Conservation (phyloP, 2,888 invertebrate species). For the Lymantria monacha region DNA sequence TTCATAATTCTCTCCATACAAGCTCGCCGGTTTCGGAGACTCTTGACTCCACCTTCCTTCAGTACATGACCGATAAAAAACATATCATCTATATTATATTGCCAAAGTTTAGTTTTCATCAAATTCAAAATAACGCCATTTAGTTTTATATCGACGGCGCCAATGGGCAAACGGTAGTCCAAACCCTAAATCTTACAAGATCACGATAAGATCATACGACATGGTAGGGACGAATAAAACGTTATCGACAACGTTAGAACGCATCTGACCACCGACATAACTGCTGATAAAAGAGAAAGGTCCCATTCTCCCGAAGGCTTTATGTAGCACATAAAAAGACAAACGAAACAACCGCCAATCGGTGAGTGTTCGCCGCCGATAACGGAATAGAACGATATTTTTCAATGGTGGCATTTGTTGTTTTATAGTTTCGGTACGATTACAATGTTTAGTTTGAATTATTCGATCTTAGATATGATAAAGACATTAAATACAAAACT, state of each 20-base stretch:
- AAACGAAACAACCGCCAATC: constrained; percentile 27
- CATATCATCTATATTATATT: too few species aligned
- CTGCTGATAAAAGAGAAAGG: constrained; percentile 36
- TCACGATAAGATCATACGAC: constrained; percentile 13
- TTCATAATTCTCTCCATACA: too few species aligned
- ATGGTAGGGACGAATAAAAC: constrained; percentile 23
- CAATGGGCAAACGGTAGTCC: not conserved
- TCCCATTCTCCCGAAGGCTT: constrained; percentile 22
- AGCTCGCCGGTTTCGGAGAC: too few species aligned
- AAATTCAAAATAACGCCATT: not conserved
- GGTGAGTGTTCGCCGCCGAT: constrained; percentile 11
- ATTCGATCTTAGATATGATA: not conserved
- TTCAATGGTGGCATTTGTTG: constrained; percentile 23
- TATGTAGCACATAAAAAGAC: constrained; percentile 41
- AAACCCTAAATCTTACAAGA: constrained; percentile 8
- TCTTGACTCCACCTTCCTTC: too few species aligned
- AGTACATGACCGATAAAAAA: too few species aligned
- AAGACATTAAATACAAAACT: too few species aligned
- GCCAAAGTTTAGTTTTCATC: too few species aligned
- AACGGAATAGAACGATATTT: constrained; percentile 20
- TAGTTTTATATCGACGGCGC: not conserved
- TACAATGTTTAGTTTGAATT: not conserved
- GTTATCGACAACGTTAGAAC: constrained; percentile 12
- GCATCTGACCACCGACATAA: constrained; percentile 29
- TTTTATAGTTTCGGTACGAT: constrained; percentile 11